Percentiles rank a stretch among this genome's conserved stretches.
Evolutionary conservation across 2,888 invertebrate species (phyloP).

Genomic region (Hyles lineata): DNA sequence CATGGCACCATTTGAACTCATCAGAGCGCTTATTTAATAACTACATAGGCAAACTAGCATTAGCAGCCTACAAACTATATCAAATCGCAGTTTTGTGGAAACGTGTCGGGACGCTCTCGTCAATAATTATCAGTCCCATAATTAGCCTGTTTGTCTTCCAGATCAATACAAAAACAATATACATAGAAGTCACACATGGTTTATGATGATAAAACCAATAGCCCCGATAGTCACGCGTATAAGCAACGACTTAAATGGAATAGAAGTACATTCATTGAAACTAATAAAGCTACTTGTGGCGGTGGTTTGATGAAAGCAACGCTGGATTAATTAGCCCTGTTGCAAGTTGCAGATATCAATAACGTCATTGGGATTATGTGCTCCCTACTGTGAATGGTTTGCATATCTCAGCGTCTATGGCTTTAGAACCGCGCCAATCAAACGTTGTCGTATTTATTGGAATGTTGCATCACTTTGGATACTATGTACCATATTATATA

Average conservation of each 20-base stretch:
- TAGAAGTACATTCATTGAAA: constrained; percentile 1
- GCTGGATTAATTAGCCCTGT: constrained; percentile 5
- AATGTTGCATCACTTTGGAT: not conserved
- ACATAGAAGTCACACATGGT: not conserved
- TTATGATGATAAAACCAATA: constrained; percentile 7
- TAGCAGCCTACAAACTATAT: too few relatives aligned
- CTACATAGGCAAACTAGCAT: too few relatives aligned
- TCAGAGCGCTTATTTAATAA: too few relatives aligned
- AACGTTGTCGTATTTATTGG: constrained; percentile 6
- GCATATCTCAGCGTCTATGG: constrained; percentile 8
- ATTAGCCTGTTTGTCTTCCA: too few relatives aligned
- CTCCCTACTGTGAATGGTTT: not conserved
- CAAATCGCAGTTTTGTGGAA: too few relatives aligned
- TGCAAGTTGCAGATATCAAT: constrained; percentile 18
- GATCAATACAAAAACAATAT: not conserved
- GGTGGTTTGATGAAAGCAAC: constrained; percentile 4
- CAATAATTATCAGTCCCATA: too few relatives aligned
- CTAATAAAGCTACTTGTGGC: constrained; percentile 15
- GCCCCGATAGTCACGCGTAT: not conserved
- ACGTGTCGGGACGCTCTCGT: too few relatives aligned
- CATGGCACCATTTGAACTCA: too few relatives aligned
- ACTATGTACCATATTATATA: not conserved
- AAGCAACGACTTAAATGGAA: not conserved
- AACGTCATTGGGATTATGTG: constrained; percentile 6
- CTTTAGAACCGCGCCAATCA: constrained; percentile 7